phyloP scores from a whole-genome alignment of 2,888 invertebrate species.

The Dorcus hopei region DNA sequence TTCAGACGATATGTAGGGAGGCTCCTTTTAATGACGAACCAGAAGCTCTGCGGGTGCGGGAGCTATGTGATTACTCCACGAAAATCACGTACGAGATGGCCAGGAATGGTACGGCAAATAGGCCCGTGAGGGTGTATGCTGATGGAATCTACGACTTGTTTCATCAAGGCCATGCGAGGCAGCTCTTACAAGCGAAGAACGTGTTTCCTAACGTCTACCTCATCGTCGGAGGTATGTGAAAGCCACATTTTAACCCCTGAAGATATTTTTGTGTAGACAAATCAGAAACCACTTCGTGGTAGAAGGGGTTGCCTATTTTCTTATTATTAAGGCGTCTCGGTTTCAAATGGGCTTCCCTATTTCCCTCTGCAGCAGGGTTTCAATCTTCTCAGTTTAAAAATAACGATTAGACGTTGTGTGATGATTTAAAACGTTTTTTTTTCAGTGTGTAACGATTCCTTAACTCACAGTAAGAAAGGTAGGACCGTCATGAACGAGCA shows the following conservation, averaged over 20 bases:
- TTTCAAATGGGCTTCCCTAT: too few species aligned
- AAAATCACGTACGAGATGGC: slow-evolving; percentile 87
- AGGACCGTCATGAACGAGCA: slow-evolving; percentile 93
- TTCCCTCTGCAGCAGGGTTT: too few species aligned
- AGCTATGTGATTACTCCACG: slow-evolving; percentile 77
- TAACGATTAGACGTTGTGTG: too few species aligned
- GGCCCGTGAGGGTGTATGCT: slow-evolving; percentile 93
- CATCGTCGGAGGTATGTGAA: slow-evolving; percentile 87
- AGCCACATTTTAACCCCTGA: too few species aligned
- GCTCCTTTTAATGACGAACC: slow-evolving; percentile 89
- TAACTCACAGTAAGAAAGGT: slow-evolving; percentile 91
- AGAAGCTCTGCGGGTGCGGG: slow-evolving; percentile 73
- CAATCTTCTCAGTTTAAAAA: too few species aligned
- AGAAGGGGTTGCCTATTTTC: too few species aligned
- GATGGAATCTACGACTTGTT: slow-evolving; percentile 99
- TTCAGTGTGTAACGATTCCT: slow-evolving; percentile 83
- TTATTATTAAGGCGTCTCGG: too few species aligned
- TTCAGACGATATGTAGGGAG: slow-evolving; percentile 70
- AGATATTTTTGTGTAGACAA: too few species aligned
- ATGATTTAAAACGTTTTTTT: slow-evolving; percentile 16
- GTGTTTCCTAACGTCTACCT: slow-evolving; percentile 96
- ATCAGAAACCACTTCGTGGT: too few species aligned
- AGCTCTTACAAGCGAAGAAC: slow-evolving; percentile 96
- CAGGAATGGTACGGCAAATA: slow-evolving; percentile 69
- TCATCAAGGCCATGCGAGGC: slow-evolving; percentile 97